phyloP scores from a whole-genome alignment of 2,888 invertebrate species.

The Druceiella hillmani region DNA sequence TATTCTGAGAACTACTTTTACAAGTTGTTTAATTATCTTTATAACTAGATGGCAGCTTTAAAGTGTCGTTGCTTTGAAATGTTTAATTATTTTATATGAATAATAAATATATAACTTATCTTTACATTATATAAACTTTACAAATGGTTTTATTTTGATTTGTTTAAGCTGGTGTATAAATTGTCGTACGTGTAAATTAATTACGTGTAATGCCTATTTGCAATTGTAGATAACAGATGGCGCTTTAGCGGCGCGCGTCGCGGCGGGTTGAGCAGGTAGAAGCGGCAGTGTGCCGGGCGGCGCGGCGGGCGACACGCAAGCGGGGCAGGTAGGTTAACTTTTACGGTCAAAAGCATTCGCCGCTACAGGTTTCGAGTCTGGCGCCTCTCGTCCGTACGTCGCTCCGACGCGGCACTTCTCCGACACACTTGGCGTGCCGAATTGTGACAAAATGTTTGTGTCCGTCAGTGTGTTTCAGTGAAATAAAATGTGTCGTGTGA shows the following conservation, averaged over 20 bases:
- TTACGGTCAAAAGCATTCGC: conserved; percentile 49
- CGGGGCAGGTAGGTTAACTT: conserved; percentile 51
- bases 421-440: conserved; percentile 31
- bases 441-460: too few species aligned
- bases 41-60: too few species aligned
- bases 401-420: conserved; percentile 36
- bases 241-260: conserved; percentile 37
- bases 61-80: too few species aligned
- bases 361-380: conserved; percentile 38
- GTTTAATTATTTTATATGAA: too few species aligned
- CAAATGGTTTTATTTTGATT: conserved; percentile 33
- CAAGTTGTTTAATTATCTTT: too few species aligned
- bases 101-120: too few species aligned
- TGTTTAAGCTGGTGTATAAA: conserved; percentile 6
- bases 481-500: too few species aligned
- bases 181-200: not conserved
- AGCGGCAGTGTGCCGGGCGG: conserved; percentile 28
- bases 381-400: conserved; percentile 27
- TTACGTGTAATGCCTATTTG: conserved; percentile 2
- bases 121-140: too few species aligned
- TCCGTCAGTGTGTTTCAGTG: too few species aligned
- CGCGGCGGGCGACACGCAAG: conserved; percentile 37
- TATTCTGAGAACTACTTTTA: too few species aligned
- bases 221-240: conserved; percentile 35
- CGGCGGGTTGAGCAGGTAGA: conserved; percentile 34